Conservation (phyloP, 2,797 vertebrate species). For the Sparus aurata region DNA sequence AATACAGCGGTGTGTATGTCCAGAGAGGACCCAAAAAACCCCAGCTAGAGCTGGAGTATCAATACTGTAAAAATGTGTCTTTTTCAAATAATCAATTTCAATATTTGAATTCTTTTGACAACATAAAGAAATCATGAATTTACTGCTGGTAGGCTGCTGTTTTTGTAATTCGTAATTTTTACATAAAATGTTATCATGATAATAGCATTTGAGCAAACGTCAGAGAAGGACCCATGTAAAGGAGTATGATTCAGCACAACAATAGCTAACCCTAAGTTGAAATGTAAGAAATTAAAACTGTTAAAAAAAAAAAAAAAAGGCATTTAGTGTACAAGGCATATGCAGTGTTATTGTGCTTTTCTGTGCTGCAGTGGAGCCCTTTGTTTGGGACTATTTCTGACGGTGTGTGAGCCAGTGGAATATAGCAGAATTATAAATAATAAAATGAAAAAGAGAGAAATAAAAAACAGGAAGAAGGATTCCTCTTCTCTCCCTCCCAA, state of each 20-base stretch:
- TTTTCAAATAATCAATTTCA: no score
- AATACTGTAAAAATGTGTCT: no score
- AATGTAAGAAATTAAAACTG: not conserved
- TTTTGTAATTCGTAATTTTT: not conserved
- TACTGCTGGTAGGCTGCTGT: not conserved
- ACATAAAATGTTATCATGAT: not conserved
- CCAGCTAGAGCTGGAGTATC: no score
- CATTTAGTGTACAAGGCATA: not conserved
- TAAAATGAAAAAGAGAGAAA: slow-evolving; percentile 21
- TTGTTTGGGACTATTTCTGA: slow-evolving; percentile 22
- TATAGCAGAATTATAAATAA: slow-evolving; percentile 27
- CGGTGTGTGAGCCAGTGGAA: slow-evolving; percentile 8
- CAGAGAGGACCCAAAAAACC: no score
- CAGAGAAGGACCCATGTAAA: not conserved
- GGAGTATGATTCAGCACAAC: not conserved
- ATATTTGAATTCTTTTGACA: no score
- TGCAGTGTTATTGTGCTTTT: not conserved
- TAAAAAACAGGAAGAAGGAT: slow-evolving; percentile 20
- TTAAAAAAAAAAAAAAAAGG: not conserved
- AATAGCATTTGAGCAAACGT: fast-evolving
- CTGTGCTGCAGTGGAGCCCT: not conserved
- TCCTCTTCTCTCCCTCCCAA: slow-evolving; percentile 32
- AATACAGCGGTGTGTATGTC: no score
- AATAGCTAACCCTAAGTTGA: not conserved
- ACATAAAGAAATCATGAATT: not conserved